A percentile compares a stretch with the other conserved stretches of the same genome.
Evolutionary conservation across 2,888 invertebrate species (phyloP).

Genomic region (Machimus rusticus): DNA sequence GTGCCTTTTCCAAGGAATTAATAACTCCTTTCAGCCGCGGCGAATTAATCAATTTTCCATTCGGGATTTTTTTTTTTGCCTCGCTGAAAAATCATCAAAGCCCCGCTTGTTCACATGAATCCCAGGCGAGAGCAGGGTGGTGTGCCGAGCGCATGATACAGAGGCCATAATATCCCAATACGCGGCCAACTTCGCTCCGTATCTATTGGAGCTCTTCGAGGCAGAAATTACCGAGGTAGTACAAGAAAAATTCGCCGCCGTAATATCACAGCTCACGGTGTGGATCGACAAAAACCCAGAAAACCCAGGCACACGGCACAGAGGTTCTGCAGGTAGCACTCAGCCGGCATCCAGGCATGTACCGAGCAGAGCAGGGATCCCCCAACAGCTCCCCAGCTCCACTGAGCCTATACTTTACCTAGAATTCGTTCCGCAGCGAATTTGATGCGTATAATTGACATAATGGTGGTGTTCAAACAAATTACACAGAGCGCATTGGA

Average conservation of each 20-base stretch:
- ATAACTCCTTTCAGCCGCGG: slow-evolving; percentile 13
- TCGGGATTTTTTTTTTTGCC: background rate
- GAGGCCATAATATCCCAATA: background rate
- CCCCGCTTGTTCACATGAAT: background rate
- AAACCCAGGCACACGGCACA: background rate
- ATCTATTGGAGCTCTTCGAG: background rate
- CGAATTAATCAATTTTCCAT: slow-evolving; percentile 18
- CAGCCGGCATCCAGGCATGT: background rate
- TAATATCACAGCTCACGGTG: background rate
- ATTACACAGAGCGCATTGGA: slow-evolving; percentile 15
- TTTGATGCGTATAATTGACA: slow-evolving; percentile 39
- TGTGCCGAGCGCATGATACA: background rate
- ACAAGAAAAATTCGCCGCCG: background rate
- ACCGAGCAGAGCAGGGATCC: background rate
- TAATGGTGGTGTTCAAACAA: slow-evolving; percentile 34
- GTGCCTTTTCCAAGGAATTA: background rate
- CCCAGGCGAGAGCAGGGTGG: background rate
- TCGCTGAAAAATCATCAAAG: background rate
- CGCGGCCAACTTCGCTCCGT: background rate
- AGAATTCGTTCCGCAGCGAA: slow-evolving; percentile 30
- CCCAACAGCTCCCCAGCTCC: background rate
- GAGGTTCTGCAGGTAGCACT: background rate
- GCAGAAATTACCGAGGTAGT: background rate
- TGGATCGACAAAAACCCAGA: background rate
- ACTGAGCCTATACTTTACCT: background rate